A percentile compares a stretch with the other conserved stretches of the same genome.
Conservation (phyloP, 2,888 invertebrate species). For the Hedychridium roseum region DNA sequence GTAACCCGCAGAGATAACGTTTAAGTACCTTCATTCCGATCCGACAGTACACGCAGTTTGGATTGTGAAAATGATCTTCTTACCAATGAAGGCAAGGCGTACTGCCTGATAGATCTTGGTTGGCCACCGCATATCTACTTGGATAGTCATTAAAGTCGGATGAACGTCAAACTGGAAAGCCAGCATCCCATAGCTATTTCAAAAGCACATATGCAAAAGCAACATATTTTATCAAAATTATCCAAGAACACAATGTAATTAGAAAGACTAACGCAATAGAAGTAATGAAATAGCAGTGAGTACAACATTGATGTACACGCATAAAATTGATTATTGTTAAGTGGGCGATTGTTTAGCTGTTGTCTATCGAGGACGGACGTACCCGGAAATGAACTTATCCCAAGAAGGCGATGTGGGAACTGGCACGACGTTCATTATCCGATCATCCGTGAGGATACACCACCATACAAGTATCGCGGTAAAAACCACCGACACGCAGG, state of each 20-base stretch:
- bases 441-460: conserved; percentile 66
- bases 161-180: conserved; percentile 79
- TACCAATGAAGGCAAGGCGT: conserved; percentile 74
- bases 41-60: neutral
- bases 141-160: conserved; percentile 86
- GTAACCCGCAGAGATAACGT: neutral
- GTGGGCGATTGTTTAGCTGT: neutral
- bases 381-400: conserved; percentile 62
- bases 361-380: conserved; percentile 8
- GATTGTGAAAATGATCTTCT: neutral
- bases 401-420: conserved; percentile 59
- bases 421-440: conserved; percentile 53
- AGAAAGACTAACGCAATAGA: too few relatives aligned
- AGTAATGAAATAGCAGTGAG: neutral
- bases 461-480: conserved; percentile 75
- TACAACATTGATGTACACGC: neutral
- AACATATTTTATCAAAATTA: neutral
- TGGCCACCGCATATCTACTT: conserved; percentile 89
- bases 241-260: too few relatives aligned
- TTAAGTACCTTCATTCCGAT: neutral
- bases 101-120: conserved; percentile 77
- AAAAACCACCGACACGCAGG: conserved; percentile 71
- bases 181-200: conserved; percentile 61
- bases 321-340: neutral
- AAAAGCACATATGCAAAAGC: neutral